A percentile compares a stretch with the other conserved stretches of the same genome.
These are phyloP conservation scores for Hemicordylus capensis DNA, from an alignment of 2,113 vertebrate species.

Conservation along the genomic window DNA sequence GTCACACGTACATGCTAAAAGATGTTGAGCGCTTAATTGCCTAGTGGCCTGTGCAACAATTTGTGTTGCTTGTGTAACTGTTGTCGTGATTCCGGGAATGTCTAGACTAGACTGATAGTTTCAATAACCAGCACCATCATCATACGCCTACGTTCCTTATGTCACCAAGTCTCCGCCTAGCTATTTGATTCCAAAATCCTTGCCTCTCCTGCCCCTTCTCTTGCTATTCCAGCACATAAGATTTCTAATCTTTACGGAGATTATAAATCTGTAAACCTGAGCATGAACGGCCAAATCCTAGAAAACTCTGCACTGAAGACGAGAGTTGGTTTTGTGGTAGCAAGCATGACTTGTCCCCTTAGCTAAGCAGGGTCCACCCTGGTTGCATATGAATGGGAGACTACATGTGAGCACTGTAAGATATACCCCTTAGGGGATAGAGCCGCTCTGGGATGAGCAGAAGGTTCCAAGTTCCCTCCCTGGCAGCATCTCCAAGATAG, in stretches of 20 bases:
- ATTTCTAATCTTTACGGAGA: background rate
- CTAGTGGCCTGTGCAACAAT: background rate
- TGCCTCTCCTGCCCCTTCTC: background rate
- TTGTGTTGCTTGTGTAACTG: background rate
- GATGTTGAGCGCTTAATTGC: background rate
- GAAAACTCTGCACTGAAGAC: too few relatives aligned
- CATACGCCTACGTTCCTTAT: background rate
- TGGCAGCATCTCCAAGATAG: too few relatives aligned
- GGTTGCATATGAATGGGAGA: too few relatives aligned
- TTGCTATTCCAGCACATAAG: background rate
- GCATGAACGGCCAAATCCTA: background rate
- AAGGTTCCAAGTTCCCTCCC: too few relatives aligned
- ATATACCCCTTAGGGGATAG: too few relatives aligned
- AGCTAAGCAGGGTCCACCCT: too few relatives aligned
- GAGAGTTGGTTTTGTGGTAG: too few relatives aligned
- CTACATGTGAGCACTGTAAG: too few relatives aligned
- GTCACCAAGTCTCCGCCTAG: background rate
- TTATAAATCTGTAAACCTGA: too few relatives aligned
- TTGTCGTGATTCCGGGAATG: background rate
- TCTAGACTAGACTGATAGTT: background rate
- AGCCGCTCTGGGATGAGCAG: too few relatives aligned
- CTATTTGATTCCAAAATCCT: background rate
- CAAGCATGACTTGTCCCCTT: too few relatives aligned
- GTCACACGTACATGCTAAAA: background rate
- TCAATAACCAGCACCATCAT: background rate